Evolutionary conservation across 2,113 vertebrate species (phyloP).

Genomic region (Stigmatopora argus): DNA sequence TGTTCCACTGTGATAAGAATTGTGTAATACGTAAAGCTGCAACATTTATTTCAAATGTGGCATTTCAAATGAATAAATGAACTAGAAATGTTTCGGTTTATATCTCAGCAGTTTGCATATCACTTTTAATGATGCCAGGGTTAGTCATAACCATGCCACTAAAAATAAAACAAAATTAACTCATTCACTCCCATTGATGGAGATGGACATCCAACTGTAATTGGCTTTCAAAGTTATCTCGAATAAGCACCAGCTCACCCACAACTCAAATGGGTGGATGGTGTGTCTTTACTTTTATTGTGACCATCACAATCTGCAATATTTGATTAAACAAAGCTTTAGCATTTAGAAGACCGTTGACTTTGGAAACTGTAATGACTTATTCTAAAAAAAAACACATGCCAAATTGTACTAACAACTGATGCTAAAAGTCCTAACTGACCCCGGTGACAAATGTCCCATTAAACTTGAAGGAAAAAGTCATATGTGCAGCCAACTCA

Average conservation of each 20-base stretch:
- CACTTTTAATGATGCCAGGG: neutral
- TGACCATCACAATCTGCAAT: neutral
- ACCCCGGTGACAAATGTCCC: slow-evolving; percentile 49
- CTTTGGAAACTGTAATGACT: slow-evolving; percentile 10
- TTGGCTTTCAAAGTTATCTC: neutral
- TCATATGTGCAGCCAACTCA: slow-evolving; percentile 43
- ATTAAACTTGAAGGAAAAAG: slow-evolving; percentile 41
- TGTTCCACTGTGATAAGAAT: neutral
- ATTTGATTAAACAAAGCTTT: neutral
- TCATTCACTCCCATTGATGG: neutral
- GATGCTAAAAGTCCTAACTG: slow-evolving; percentile 36
- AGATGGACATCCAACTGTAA: neutral
- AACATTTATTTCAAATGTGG: neutral
- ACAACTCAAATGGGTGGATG: neutral
- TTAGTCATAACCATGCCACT: neutral
- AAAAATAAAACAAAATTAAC: neutral
- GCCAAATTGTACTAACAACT: slow-evolving; percentile 39
- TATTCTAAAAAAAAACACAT: slow-evolving; percentile 35
- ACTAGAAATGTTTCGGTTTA: neutral
- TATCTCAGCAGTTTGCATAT: neutral
- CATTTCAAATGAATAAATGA: neutral
- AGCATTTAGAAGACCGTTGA: slow-evolving; percentile 8
- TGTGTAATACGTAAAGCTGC: neutral
- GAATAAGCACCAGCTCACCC: neutral
- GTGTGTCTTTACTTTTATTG: neutral